These are phyloP conservation scores for Meles meles DNA, from an alignment of 2,113 vertebrate genomes.

Conservation along the genomic window DNA sequence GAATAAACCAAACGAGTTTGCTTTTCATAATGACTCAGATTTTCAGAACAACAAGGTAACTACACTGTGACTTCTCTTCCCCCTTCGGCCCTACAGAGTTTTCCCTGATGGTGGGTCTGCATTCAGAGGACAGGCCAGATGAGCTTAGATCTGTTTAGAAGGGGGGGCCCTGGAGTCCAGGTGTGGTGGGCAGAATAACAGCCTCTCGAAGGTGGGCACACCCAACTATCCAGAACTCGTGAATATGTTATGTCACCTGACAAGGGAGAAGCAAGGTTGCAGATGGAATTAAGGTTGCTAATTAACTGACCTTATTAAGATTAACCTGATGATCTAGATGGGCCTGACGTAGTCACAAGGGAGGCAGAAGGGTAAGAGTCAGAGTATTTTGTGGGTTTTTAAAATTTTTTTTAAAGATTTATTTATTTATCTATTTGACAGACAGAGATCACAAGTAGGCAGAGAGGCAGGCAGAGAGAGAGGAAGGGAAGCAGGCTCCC, in stretches of 20 bases:
- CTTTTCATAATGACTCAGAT: neutral
- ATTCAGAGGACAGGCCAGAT: neutral
- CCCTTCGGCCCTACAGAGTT: fast-evolving
- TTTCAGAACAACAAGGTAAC: neutral
- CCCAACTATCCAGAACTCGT: neutral
- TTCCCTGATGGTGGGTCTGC: neutral
- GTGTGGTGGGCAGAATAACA: neutral
- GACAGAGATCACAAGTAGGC: no score
- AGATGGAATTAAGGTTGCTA: neutral
- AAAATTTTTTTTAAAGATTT: no score
- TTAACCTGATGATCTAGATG: neutral
- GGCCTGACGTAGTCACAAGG: neutral
- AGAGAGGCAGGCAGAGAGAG: no score
- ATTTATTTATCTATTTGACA: no score
- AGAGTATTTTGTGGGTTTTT: neutral
- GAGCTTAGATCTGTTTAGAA: neutral
- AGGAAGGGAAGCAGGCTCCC: no score
- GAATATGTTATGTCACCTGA: neutral
- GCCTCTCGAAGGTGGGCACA: neutral
- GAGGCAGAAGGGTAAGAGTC: neutral
- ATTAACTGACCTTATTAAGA: neutral
- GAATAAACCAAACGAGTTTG: neutral
- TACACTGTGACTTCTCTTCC: neutral
- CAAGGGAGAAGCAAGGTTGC: neutral
- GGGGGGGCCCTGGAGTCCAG: neutral